Conservation (phyloP, 2,888 invertebrate genomes). For the Mesorhabditis belari region DNA sequence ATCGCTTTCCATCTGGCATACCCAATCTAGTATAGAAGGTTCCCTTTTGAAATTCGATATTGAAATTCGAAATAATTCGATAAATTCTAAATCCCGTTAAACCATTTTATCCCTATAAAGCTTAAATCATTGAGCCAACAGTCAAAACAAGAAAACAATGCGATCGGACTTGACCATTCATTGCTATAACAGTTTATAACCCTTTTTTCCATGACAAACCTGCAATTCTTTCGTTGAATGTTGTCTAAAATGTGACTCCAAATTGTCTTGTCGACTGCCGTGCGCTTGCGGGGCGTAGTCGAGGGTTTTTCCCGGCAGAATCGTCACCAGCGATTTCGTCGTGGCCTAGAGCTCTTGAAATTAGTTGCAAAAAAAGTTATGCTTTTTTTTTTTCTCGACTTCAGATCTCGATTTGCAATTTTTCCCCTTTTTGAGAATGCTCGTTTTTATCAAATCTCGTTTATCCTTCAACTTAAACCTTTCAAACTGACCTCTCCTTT, state of each 20-base stretch:
- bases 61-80: no score
- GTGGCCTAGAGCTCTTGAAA: no score
- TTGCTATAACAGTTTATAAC: no score
- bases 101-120: no score
- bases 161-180: no score
- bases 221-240: constrained; percentile 74
- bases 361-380: neutral
- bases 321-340: constrained; percentile 3
- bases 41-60: no score
- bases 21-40: no score
- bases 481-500: constrained; percentile 71
- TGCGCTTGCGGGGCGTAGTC: constrained; percentile 52
- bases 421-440: neutral
- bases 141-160: no score
- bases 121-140: no score
- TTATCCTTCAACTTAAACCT: constrained; percentile 58
- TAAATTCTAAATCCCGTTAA: no score
- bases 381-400: neutral
- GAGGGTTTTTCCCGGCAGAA: constrained; percentile 37
- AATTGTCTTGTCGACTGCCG: constrained; percentile 34
- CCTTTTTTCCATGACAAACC: no score
- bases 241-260: constrained; percentile 68
- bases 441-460: neutral
- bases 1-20: no score
- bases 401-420: neutral